A percentile compares a stretch with the other conserved stretches of the same genome.
phyloP scores from a whole-genome alignment of 1,140 invertebrate species.

The Bactericera cockerelli region DNA sequence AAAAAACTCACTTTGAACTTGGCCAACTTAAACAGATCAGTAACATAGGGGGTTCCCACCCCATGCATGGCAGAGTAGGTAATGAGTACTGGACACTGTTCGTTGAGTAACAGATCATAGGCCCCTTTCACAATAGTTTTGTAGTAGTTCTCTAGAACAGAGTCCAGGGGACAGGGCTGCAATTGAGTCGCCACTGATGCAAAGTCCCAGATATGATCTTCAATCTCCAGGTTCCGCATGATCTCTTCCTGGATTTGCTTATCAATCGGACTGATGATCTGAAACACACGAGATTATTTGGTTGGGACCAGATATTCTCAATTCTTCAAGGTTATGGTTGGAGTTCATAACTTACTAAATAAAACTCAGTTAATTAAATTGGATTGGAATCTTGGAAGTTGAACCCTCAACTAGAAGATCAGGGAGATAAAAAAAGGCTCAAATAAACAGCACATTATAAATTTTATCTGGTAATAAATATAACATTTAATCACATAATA shows the following conservation, averaged over 20 bases:
- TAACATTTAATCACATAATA: too few relatives aligned
- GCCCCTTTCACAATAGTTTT: constrained; percentile 37
- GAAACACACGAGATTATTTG: too few relatives aligned
- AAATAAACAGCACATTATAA: too few relatives aligned
- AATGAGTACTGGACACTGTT: constrained; percentile 43
- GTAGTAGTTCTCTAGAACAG: constrained; percentile 50
- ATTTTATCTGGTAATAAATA: too few relatives aligned
- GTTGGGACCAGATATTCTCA: too few relatives aligned
- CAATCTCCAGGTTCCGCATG: constrained; percentile 55
- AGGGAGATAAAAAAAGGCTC: too few relatives aligned
- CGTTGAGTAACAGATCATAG: constrained; percentile 41
- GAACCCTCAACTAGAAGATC: too few relatives aligned
- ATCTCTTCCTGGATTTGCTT: constrained; percentile 72
- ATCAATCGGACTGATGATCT: constrained; percentile 88
- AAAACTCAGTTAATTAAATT: too few relatives aligned
- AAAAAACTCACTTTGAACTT: constrained; percentile 55
- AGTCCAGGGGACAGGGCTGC: constrained; percentile 37
- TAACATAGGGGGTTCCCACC: constrained; percentile 72
- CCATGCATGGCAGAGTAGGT: constrained; percentile 97
- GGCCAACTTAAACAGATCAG: constrained; percentile 53
- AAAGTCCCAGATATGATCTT: constrained; percentile 47
- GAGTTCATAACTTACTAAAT: too few relatives aligned
- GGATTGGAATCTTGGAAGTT: too few relatives aligned
- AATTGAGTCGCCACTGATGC: constrained; percentile 14
- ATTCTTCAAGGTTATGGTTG: too few relatives aligned